A percentile compares a stretch with the other conserved stretches of the same genome.
Evolutionary conservation across 2,797 vertebrate genomes (phyloP).

Genomic region (Synaphobranchus kaupii): DNA sequence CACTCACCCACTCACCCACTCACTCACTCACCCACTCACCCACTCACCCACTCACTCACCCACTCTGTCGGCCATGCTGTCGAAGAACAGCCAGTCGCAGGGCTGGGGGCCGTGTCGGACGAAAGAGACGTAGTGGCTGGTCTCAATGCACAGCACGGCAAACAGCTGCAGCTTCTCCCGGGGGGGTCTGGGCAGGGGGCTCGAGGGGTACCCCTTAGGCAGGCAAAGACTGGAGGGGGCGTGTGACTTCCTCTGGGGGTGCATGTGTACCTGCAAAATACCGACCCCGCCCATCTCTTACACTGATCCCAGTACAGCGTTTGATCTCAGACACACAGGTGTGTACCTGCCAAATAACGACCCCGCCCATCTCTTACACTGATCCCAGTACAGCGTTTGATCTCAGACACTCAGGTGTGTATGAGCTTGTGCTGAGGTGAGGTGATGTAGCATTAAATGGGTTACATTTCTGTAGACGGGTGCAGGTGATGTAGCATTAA

Average conservation of each 20-base stretch:
- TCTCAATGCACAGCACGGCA: conserved; percentile 89
- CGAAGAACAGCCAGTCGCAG: conserved; percentile 89
- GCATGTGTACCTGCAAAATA: conserved; percentile 77
- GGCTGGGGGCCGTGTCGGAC: conserved; percentile 78
- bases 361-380: neutral
- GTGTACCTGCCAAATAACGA: neutral
- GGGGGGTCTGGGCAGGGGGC: conserved; percentile 43
- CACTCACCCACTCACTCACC: conserved; percentile 51
- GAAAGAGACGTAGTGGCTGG: conserved; percentile 90
- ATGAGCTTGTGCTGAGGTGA: too few relatives aligned
- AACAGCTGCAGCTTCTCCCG: conserved; percentile 85
- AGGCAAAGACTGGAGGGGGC: conserved; percentile 50
- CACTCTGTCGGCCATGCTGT: conserved; percentile 89
- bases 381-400: neutral
- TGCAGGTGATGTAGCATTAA: too few relatives aligned
- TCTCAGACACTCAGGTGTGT: neutral
- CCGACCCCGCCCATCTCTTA: neutral
- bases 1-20: neutral
- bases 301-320: neutral
- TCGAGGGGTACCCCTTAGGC: conserved; percentile 61
- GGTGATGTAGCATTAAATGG: too few relatives aligned
- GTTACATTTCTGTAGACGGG: too few relatives aligned
- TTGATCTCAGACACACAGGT: neutral
- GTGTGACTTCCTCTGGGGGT: conserved; percentile 68
- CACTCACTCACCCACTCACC: neutral